Conservation (phyloP, 2,888 invertebrate species). For the Boloria selene region DNA sequence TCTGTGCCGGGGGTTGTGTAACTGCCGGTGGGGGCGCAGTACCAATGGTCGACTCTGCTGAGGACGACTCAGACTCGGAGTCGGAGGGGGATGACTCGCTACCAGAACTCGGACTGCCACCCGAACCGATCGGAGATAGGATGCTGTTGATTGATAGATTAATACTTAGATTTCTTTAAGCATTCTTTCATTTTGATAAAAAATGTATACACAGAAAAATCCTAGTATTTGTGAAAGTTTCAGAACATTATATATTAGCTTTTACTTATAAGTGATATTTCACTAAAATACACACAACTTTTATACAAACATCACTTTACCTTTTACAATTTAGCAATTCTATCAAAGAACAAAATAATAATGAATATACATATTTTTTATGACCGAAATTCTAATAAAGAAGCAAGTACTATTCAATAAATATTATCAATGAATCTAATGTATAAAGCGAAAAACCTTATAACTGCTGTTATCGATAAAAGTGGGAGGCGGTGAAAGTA, state of each 20-base stretch:
- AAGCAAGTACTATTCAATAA: not conserved
- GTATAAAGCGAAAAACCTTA: slow-evolving; percentile 17
- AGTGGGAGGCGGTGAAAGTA: slow-evolving; percentile 9
- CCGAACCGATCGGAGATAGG: slow-evolving; percentile 73
- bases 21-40: slow-evolving; percentile 53
- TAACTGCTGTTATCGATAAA: slow-evolving; percentile 16
- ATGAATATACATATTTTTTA: too few relatives aligned
- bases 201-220: not conserved
- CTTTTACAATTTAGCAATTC: too few relatives aligned
- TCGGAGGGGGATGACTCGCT: slow-evolving; percentile 84
- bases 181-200: too few relatives aligned
- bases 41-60: slow-evolving; percentile 67
- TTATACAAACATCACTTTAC: too few relatives aligned
- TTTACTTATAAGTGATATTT: too few relatives aligned
- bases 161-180: not conserved
- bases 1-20: slow-evolving; percentile 62
- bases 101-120: slow-evolving; percentile 73
- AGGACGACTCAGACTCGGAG: slow-evolving; percentile 84
- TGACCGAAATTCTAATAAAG: not conserved
- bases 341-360: too few relatives aligned
- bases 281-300: too few relatives aligned
- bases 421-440: slow-evolving; percentile 15
- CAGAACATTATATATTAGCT: too few relatives aligned
- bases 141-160: slow-evolving; percentile 52
- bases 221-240: too few relatives aligned